These are phyloP conservation scores for Gymnopithys bicolor DNA, from an alignment of 2,797 vertebrate genomes.

Conservation along the genomic window DNA sequence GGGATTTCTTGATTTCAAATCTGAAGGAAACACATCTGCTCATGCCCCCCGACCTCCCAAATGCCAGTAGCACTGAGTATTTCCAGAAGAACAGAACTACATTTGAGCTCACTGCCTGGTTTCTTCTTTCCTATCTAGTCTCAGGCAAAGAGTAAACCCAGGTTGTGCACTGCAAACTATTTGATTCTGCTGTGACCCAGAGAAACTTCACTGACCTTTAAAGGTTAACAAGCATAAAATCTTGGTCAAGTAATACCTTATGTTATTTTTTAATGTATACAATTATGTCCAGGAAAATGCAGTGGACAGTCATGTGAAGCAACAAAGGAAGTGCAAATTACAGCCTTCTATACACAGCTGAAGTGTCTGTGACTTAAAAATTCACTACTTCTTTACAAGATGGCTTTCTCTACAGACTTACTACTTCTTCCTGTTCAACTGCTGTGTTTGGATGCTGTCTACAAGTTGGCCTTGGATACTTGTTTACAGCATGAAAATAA, in stretches of 20 bases:
- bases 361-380: not conserved
- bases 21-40: accelerated
- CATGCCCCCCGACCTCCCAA: not conserved
- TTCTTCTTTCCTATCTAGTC: not conserved
- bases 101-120: not conserved
- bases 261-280: not conserved
- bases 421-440: not conserved
- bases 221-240: not conserved
- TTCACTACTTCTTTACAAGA: not conserved
- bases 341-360: not conserved
- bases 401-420: not conserved
- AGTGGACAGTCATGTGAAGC: not conserved
- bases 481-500: not conserved
- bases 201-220: not conserved
- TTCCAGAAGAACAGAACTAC: not conserved
- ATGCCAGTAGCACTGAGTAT: not conserved
- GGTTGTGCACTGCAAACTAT: not conserved
- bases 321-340: not conserved
- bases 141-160: not conserved
- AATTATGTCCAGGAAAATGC: not conserved
- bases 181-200: not conserved
- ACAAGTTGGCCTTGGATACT: not conserved
- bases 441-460: not conserved
- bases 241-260: not conserved
- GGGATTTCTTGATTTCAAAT: not conserved